These are phyloP conservation scores for Thaleichthys pacificus DNA, from an alignment of 2,797 vertebrate species.

Conservation along the genomic window DNA sequence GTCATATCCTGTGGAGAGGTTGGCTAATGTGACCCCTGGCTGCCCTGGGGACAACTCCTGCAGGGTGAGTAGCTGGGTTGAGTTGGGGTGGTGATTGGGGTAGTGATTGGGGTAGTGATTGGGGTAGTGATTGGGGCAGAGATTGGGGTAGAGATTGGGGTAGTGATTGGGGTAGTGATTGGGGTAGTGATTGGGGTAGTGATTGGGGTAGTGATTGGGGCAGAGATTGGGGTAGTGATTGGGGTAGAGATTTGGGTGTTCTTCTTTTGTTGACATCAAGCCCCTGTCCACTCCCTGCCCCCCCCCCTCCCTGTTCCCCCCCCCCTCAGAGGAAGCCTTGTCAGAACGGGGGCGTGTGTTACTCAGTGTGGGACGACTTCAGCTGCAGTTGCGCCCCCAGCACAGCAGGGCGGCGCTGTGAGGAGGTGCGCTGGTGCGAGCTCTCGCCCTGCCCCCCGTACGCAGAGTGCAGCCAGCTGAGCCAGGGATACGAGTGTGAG, in stretches of 20 bases:
- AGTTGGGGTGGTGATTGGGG: background rate
- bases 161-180: too few relatives aligned
- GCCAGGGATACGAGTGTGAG: slow-evolving; percentile 89
- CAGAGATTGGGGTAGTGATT: too few relatives aligned
- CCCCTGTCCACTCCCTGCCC: background rate
- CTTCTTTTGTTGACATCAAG: too few relatives aligned
- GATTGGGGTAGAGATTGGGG: too few relatives aligned
- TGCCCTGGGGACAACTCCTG: slow-evolving; percentile 83
- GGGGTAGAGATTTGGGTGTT: too few relatives aligned
- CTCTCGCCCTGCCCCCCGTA: slow-evolving; percentile 77
- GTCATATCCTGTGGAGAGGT: slow-evolving; percentile 54
- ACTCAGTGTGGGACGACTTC: slow-evolving; percentile 85
- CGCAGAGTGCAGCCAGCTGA: slow-evolving; percentile 76
- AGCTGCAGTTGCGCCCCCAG: slow-evolving; percentile 82
- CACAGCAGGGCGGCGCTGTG: slow-evolving; percentile 81
- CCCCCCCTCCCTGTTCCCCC: background rate
- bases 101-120: background rate
- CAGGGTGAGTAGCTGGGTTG: slow-evolving; percentile 66
- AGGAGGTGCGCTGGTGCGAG: slow-evolving; percentile 86
- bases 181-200: background rate
- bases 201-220: too few relatives aligned
- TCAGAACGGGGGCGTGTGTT: slow-evolving; percentile 84
- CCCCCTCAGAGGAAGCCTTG: slow-evolving; percentile 81
- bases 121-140: too few relatives aligned
- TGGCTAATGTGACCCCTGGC: slow-evolving; percentile 80